Base-by-base conservation (phyloP, 2,113 vertebrate genomes). In the Lycocorax pyrrhopterus region DNA sequence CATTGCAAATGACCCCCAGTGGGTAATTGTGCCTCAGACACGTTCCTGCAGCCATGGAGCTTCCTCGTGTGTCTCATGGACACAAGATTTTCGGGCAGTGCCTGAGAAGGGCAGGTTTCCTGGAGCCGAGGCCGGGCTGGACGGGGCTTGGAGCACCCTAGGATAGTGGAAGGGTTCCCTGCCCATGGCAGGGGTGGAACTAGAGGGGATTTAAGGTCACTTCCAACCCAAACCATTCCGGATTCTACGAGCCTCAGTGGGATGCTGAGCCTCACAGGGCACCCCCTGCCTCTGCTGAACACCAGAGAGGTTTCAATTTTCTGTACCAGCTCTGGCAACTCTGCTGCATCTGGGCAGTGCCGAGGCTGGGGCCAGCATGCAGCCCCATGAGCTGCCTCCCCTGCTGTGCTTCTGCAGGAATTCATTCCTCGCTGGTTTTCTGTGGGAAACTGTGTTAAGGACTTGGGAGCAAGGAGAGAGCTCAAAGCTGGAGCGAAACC, bases 171-270 rank as follows among this genome's bases (percentile, higher is more conserved):
- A 56, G 43, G 14, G 32, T 35, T 15, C 41, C 49, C 58, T 41
- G 66, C 16, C 56, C 49, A 6, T 1, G 41, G 56, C n/a, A 14
- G 32, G 15, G 25, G 15, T 22, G 85, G 51, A 4, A 19, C 46
- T 12, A 27, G 35, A 43, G 32, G 58, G n/a, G 33, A 13, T 43
- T 35, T 18, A 4, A 41, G 49, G 41, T 22, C 26, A 15, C 43
- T 73, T 13, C 26, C 39, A 16, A 19, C 32, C 26, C 51, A 44
- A 66, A 51, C 32, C 18, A 1, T 9, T 27, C 35, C 5, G 22
- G 43, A 26, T 13, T 18, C 41, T 13, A 1, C 0, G 0, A 29
- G 41, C 20, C n/a, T n/a, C 2, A 0, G n/a, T 0, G 7, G 4
- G 39, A 52, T 7, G 29, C 68, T 51, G 44, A 72, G 52, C 30